Conservation (phyloP, 2,113 vertebrate genomes). For the Camelus bactrianus region DNA sequence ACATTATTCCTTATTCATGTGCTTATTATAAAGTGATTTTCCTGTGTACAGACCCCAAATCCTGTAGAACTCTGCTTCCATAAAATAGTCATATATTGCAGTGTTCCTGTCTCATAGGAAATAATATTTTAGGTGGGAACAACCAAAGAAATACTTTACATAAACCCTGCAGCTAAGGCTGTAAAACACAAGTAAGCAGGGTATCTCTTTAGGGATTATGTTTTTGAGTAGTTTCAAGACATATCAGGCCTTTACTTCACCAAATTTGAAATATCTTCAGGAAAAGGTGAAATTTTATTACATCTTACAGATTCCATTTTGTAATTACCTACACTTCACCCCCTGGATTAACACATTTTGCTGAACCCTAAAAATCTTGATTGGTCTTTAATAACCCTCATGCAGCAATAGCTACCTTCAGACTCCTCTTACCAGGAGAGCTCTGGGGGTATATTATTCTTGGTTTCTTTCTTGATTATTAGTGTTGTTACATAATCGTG, state of each 20-base stretch:
- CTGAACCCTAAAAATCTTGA: neutral
- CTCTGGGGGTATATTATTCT: neutral
- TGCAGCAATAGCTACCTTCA: neutral
- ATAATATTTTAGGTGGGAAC: slow-evolving; percentile 20
- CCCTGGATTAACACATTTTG: neutral
- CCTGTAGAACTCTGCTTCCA: neutral
- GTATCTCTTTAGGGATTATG: neutral
- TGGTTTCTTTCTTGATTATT: neutral
- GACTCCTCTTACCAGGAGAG: neutral
- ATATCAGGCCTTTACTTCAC: neutral
- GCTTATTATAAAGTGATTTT: neutral
- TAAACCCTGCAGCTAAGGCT: neutral
- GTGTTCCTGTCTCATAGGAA: neutral
- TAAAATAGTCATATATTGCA: neutral
- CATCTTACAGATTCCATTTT: neutral
- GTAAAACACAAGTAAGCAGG: neutral
- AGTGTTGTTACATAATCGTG: neutral
- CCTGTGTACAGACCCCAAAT: neutral
- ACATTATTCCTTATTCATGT: neutral
- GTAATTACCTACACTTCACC: neutral
- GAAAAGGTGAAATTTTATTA: neutral
- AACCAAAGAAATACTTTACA: neutral
- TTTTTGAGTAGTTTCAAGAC: slow-evolving; percentile 22
- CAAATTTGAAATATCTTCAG: neutral
- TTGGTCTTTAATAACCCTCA: neutral